Evolutionary conservation across 2,797 vertebrate species (phyloP), one percentile per base, ranked within the genome.

Genomic region (Euthynnus affinis): DNA sequence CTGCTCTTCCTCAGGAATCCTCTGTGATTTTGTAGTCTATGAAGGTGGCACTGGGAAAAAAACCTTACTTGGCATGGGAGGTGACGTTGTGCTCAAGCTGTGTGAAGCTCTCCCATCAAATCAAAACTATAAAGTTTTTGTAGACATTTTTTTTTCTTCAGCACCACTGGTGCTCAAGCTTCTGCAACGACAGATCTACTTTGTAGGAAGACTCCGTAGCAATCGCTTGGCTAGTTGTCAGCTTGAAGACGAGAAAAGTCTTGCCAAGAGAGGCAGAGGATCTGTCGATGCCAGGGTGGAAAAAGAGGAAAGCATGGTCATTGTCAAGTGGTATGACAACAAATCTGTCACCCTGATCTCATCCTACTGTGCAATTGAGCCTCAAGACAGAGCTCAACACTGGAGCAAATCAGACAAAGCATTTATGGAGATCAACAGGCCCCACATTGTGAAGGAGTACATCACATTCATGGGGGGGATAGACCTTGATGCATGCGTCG

Each of bases 211-310:
- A 44, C 58, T 85, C 20, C 7, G 17, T 3, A 51, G 32, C 60
- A 80, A 82, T n/a, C 23, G 25, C 25, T 72, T 87, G 76, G 70
- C 64, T 48, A 78, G 69, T 27, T 87, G 77, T 58, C 40, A 51
- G 23, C 74, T 87, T 73, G 60, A 84, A 51, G 73, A 84, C 58
- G 78, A 86, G 2, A 86, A 88, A 80, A 74, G 60, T 77, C 61
- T 85, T 83, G 69, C 62, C n/a, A 69, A 82, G 23, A 68, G 58
- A 74, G 69, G 79, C 53, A 87, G 65, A 83, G 74, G 82, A 67
- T 83, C 86, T 59, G 15, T 74, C 51, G 60, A 86, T 42, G 34
- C 25, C 57, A 84, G 58, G n/a, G n/a, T n/a, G n/a, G n/a, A n/a
- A n/a, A n/a, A n/a, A n/a, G n/a, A n/a, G n/a, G n/a, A n/a, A n/a